A percentile compares a stretch with the other conserved stretches of the same genome.
phyloP scores from a whole-genome alignment of 2,113 vertebrate genomes.

The Pseudorasbora parva region DNA sequence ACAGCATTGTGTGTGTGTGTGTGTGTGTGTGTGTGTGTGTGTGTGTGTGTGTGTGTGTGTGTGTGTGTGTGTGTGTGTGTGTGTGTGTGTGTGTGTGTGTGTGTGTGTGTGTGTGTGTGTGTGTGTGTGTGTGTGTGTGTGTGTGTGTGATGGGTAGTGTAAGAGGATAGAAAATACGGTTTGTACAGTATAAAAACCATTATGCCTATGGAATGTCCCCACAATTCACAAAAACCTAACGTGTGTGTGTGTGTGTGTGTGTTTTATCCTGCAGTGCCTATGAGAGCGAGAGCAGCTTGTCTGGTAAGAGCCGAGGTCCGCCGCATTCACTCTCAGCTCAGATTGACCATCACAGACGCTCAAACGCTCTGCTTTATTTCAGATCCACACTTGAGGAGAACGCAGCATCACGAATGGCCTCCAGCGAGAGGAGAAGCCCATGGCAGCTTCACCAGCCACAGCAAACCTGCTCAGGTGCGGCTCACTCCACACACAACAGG shows the following conservation, averaged over 20 bases:
- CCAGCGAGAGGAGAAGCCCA: slow-evolving; percentile 67
- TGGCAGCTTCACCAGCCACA: slow-evolving; percentile 60
- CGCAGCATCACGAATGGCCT: slow-evolving; percentile 72
- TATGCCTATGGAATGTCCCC: no score
- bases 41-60: no score
- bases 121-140: no score
- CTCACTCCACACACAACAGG: no score
- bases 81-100: background rate
- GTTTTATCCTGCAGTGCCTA: background rate
- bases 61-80: slow-evolving; percentile 23
- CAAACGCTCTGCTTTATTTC: background rate
- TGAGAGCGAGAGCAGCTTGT: background rate
- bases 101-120: no score
- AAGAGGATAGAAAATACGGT: no score
- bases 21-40: slow-evolving; percentile 15
- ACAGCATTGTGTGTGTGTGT: background rate
- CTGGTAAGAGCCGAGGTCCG: background rate
- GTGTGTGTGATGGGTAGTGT: no score
- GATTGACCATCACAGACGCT: background rate
- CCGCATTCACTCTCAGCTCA: background rate
- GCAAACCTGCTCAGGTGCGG: slow-evolving; percentile 58
- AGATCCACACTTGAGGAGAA: slow-evolving; percentile 54
- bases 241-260: no score
- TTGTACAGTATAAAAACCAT: no score
- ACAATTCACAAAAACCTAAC: no score